phyloP scores from a whole-genome alignment of 2,888 invertebrate genomes.

The Timema podura region DNA sequence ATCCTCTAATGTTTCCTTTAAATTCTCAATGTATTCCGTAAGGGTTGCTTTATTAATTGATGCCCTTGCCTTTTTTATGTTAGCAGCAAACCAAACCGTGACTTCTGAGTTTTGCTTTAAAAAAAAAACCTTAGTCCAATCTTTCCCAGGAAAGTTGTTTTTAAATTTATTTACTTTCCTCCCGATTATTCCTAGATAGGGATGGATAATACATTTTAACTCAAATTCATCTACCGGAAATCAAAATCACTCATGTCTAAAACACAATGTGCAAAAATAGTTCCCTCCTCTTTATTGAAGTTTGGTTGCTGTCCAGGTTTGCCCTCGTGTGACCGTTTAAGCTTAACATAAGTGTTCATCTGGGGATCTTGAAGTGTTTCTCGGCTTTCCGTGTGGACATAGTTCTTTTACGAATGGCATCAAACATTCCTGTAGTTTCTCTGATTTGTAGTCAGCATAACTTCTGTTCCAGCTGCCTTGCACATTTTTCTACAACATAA shows the following conservation, averaged over 20 bases:
- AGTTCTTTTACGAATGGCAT: not conserved
- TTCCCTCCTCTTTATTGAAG: not conserved
- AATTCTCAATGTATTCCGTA: not conserved
- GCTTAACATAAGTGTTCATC: not conserved
- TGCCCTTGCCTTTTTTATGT: not conserved
- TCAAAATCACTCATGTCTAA: constrained; percentile 1
- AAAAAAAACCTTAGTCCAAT: not conserved
- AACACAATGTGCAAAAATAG: not conserved
- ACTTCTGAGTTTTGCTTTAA: not conserved
- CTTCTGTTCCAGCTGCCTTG: not conserved
- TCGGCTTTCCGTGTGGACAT: not conserved
- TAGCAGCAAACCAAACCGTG: not conserved
- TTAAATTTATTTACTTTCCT: not conserved
- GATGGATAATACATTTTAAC: not conserved
- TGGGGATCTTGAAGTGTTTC: not conserved
- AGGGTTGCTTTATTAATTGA: constrained; percentile 1
- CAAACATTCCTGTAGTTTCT: not conserved
- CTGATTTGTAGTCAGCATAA: not conserved
- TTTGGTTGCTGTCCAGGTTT: not conserved
- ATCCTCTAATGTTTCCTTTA: not conserved
- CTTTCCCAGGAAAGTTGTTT: not conserved
- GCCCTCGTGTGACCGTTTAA: not conserved
- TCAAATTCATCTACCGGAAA: constrained; percentile 3
- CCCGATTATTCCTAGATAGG: not conserved
- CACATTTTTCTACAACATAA: not conserved